Percentiles rank a stretch among this genome's conserved stretches.
Evolutionary conservation across 2,113 vertebrate genomes (phyloP).

Genomic region (Guaruba guarouba): DNA sequence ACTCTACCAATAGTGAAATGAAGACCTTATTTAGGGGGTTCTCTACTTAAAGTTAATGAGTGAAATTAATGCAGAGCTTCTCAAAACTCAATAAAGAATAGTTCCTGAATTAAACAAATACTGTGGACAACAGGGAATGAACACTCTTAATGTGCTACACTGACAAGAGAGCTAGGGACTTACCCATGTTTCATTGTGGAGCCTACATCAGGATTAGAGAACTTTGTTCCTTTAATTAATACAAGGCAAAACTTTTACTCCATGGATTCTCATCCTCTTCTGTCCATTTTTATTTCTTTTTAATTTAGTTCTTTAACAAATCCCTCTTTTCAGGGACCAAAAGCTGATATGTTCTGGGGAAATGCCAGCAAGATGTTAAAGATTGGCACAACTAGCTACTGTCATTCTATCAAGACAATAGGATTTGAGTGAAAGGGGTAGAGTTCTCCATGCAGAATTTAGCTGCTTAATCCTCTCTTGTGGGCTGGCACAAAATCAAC

Average conservation of each 20-base stretch:
- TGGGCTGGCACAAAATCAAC: conserved; percentile 88
- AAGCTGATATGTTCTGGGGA: conserved; percentile 75
- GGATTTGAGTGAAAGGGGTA: conserved; percentile 75
- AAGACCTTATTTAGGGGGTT: not conserved
- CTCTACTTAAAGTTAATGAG: not conserved
- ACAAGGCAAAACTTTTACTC: conserved; percentile 61
- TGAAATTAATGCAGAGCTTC: conserved; percentile 12
- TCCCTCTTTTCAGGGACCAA: conserved; percentile 76
- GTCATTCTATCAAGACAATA: conserved; percentile 80
- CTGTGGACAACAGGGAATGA: not conserved
- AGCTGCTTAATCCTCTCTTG: conserved; percentile 90
- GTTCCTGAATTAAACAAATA: conserved; percentile 35
- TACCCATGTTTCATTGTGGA: not conserved
- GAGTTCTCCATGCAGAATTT: conserved; percentile 84
- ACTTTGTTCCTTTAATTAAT: conserved; percentile 64
- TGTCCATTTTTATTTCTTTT: conserved; percentile 61
- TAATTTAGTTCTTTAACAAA: conserved; percentile 74
- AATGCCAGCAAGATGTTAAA: conserved; percentile 74
- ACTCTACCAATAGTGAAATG: not conserved
- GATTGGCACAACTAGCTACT: conserved; percentile 73
- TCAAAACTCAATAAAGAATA: not conserved
- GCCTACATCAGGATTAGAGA: conserved; percentile 1
- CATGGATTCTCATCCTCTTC: conserved; percentile 51
- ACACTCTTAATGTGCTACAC: not conserved
- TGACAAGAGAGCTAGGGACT: not conserved